phyloP scores from a whole-genome alignment of 1,140 invertebrate species.

The Danaus plexippus region DNA sequence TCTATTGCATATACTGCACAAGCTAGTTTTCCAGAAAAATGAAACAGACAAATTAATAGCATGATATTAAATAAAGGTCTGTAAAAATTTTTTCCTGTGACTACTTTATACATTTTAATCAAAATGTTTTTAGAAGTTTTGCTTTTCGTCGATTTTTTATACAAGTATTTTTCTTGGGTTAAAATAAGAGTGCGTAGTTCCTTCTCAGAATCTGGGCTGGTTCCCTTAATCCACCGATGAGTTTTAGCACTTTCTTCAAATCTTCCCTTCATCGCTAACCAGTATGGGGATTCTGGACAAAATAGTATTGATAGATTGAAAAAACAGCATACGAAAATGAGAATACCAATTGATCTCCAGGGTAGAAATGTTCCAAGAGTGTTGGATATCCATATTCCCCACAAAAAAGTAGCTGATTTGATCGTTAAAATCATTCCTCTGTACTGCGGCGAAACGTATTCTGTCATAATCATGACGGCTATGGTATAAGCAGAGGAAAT shows the following conservation, averaged over 20 bases:
- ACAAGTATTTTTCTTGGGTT: conserved; percentile 8
- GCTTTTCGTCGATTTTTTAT: background rate
- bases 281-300: conserved; percentile 30
- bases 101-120: too few species aligned
- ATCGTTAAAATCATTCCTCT: conserved; percentile 34
- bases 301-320: conserved; percentile 18
- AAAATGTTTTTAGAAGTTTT: background rate
- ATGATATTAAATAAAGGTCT: too few species aligned
- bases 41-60: conserved; percentile 15
- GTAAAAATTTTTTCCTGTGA: too few species aligned
- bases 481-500: conserved; percentile 10
- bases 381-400: conserved; percentile 34
- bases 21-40: conserved; percentile 34
- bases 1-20: conserved; percentile 30
- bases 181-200: conserved; percentile 14
- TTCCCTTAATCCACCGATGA: conserved; percentile 30
- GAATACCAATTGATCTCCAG: conserved; percentile 29
- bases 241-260: conserved; percentile 19
- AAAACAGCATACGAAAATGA: conserved; percentile 17
- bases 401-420: conserved; percentile 29
- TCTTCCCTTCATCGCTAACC: conserved; percentile 24
- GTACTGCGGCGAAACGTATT: conserved; percentile 20
- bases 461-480: conserved; percentile 25
- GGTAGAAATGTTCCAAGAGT: conserved; percentile 32
- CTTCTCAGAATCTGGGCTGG: conserved; percentile 14